Evolutionary conservation across 2,888 invertebrate species (phyloP).

Genomic region (Chouioia cunea): DNA sequence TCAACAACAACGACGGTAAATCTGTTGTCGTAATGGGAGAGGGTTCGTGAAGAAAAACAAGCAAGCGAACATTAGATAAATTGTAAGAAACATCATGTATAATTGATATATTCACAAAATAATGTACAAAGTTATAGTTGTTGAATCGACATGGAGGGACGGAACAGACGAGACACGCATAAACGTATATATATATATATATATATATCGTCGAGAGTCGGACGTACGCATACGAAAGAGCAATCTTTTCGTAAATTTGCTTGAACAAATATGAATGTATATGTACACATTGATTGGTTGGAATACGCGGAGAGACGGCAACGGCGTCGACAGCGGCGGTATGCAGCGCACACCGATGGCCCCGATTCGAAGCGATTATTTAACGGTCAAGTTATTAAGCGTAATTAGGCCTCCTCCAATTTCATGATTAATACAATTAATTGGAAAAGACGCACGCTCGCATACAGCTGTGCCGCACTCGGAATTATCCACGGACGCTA

Average conservation of each 20-base stretch:
- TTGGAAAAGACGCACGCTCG: constrained; percentile 61
- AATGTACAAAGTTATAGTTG: constrained; percentile 15
- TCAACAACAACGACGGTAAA: too few relatives aligned
- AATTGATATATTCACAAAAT: constrained; percentile 26
- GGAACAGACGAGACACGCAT: constrained; percentile 15
- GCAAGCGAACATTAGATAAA: too few relatives aligned
- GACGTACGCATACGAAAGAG: too few relatives aligned
- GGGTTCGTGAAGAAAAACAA: background rate
- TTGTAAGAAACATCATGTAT: too few relatives aligned
- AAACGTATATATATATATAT: background rate
- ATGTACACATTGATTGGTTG: background rate
- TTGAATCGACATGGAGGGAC: constrained; percentile 22
- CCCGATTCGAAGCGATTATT: constrained; percentile 68
- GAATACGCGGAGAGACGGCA: background rate
- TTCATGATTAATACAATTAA: constrained; percentile 68
- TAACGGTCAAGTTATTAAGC: constrained; percentile 68
- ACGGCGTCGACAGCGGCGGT: constrained; percentile 43
- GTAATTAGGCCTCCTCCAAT: constrained; percentile 68
- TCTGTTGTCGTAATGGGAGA: constrained; percentile 14
- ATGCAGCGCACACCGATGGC: constrained; percentile 56
- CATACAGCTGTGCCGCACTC: background rate
- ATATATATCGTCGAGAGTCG: too few relatives aligned
- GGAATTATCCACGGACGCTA: too few relatives aligned
- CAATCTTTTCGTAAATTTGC: too few relatives aligned
- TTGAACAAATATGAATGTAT: too few relatives aligned